phyloP scores from a whole-genome alignment of 1,140 invertebrate species.

The Formica exsecta region DNA sequence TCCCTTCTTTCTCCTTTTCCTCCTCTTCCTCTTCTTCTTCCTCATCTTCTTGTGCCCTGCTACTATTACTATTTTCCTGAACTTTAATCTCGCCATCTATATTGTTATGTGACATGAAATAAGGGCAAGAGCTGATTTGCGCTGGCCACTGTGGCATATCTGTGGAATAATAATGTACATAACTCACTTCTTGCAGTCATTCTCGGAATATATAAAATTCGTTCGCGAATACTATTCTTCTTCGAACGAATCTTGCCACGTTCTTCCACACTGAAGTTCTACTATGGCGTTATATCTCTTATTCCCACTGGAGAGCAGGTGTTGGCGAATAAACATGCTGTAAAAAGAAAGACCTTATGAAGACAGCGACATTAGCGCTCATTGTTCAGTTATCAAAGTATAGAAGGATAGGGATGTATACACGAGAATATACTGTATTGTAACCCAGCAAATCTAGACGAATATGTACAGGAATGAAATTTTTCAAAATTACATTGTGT shows the following conservation, averaged over 20 bases:
- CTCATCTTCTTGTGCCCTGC: constrained; percentile 69
- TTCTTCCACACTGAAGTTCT: constrained; percentile 70
- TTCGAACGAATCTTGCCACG: constrained; percentile 76
- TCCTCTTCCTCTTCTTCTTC: constrained; percentile 11
- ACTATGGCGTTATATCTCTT: constrained; percentile 39
- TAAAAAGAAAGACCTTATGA: constrained; percentile 36
- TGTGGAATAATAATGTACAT: constrained; percentile 73
- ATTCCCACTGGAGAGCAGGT: constrained; percentile 39
- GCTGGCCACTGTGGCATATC: constrained; percentile 54
- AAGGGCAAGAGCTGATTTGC: constrained; percentile 76
- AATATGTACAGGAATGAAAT: constrained; percentile 27
- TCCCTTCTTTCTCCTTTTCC: neutral
- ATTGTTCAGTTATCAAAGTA: constrained; percentile 40
- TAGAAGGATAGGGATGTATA: neutral
- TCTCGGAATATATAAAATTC: constrained; percentile 54
- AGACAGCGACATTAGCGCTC: constrained; percentile 57
- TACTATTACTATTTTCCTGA: constrained; percentile 57
- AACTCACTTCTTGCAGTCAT: constrained; percentile 75
- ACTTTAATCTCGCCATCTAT: constrained; percentile 75
- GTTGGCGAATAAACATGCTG: constrained; percentile 53
- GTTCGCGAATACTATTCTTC: constrained; percentile 57
- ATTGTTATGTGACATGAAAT: constrained; percentile 75
- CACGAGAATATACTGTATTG: constrained; percentile 11
- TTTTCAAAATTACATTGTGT: constrained; percentile 39
- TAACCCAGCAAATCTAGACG: neutral